Percentiles rank a stretch among this genome's conserved stretches.
phyloP scores from a whole-genome alignment of 2,797 vertebrate genomes.

The Champsocephalus gunnari region DNA sequence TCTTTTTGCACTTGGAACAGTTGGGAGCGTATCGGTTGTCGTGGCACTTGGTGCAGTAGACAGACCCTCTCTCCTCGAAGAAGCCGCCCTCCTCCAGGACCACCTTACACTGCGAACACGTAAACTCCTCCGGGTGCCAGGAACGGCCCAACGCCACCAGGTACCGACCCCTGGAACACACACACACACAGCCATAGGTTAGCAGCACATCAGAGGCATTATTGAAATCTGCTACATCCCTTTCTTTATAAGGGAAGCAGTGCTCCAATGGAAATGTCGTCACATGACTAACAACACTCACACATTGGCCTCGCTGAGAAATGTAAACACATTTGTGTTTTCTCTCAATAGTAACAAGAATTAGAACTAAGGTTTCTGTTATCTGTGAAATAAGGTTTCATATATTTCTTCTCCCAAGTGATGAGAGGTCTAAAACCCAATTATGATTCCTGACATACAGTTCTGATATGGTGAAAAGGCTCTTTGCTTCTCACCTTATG shows the following conservation, averaged over 20 bases:
- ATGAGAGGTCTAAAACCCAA: conserved; percentile 53
- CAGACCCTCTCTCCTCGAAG: conserved; percentile 95
- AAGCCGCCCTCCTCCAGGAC: conserved; percentile 96
- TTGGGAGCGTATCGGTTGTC: conserved; percentile 93
- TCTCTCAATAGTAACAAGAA: conserved; percentile 36
- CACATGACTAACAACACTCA: conserved; percentile 11
- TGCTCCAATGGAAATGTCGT: conserved; percentile 44
- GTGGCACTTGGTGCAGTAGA: conserved; percentile 96
- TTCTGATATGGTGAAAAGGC: neutral
- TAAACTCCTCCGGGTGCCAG: conserved; percentile 98
- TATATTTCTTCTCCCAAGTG: conserved; percentile 34
- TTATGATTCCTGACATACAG: conserved; percentile 50
- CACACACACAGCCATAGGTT: neutral
- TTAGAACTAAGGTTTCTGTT: conserved; percentile 35
- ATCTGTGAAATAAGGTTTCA: conserved; percentile 47
- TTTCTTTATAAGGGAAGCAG: conserved; percentile 28
- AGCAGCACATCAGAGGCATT: conserved; percentile 24
- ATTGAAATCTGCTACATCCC: conserved; percentile 30
- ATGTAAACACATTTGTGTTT: neutral
- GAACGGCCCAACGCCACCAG: conserved; percentile 95
- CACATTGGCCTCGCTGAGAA: neutral
- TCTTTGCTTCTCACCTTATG: conserved; percentile 88
- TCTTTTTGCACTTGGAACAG: conserved; percentile 99
- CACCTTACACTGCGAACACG: conserved; percentile 93
- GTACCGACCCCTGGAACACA: conserved; percentile 90